Percentiles rank a stretch among this genome's conserved stretches.
phyloP scores from a whole-genome alignment of 2,797 vertebrate species.

The Pithecia hirsuta region DNA sequence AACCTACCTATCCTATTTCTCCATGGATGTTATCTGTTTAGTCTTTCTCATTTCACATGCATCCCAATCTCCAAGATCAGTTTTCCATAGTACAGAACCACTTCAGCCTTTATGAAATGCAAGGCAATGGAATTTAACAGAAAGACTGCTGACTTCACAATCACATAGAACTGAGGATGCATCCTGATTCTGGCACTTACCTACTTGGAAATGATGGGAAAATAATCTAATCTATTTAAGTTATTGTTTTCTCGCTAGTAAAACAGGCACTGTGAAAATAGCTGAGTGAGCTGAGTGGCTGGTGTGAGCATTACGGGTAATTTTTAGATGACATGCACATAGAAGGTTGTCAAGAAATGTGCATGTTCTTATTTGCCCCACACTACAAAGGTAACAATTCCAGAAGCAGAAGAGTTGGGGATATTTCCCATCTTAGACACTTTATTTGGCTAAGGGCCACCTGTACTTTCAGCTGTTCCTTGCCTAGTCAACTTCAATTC shows the following conservation, averaged over 20 bases:
- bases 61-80: background rate
- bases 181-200: background rate
- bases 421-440: background rate
- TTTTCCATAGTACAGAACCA: background rate
- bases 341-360: background rate
- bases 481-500: background rate
- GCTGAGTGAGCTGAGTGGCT: background rate
- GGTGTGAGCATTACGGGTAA: background rate
- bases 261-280: background rate
- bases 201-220: background rate
- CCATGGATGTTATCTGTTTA: background rate
- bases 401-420: background rate
- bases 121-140: background rate
- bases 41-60: background rate
- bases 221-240: background rate
- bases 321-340: background rate
- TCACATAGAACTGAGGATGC: background rate
- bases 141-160: background rate
- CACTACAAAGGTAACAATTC: background rate
- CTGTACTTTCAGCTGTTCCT: background rate
- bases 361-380: background rate
- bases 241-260: background rate
- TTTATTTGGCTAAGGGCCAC: background rate
- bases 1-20: background rate
- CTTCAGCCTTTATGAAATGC: background rate